Evolutionary conservation across 2,888 invertebrate species (phyloP).

Genomic region (Drosophila neonasuta): DNA sequence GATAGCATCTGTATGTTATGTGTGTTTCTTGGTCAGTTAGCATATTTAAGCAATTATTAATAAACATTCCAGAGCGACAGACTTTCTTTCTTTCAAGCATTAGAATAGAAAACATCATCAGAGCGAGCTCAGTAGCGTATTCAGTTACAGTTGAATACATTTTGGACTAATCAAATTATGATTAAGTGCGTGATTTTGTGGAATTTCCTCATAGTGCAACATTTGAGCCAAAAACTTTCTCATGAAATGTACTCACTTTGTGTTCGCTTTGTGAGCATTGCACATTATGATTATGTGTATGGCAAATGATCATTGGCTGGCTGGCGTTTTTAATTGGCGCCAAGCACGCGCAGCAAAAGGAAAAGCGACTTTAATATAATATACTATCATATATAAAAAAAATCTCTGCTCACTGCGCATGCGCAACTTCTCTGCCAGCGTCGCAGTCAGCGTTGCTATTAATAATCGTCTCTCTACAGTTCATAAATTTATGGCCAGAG

Average conservation of each 20-base stretch:
- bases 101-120: slow-evolving; percentile 6
- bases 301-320: slow-evolving; percentile 42
- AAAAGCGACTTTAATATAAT: slow-evolving; percentile 35
- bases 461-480: slow-evolving; percentile 57
- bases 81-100: slow-evolving; percentile 3
- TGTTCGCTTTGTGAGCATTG: slow-evolving; percentile 40
- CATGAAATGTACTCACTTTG: slow-evolving; percentile 34
- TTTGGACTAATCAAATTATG: slow-evolving; percentile 30
- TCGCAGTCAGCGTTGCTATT: slow-evolving; percentile 18
- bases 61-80: slow-evolving; percentile 5
- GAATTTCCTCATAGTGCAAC: slow-evolving; percentile 21
- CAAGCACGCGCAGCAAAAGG: slow-evolving; percentile 55
- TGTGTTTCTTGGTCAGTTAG: background rate
- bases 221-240: slow-evolving; percentile 47
- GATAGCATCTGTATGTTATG: background rate
- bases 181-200: slow-evolving; percentile 42
- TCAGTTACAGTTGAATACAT: slow-evolving; percentile 13
- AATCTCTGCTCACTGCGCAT: slow-evolving; percentile 46
- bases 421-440: slow-evolving; percentile 40
- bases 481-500: slow-evolving; percentile 56
- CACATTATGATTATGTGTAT: slow-evolving; percentile 33
- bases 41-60: slow-evolving; percentile 3
- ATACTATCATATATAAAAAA: background rate
- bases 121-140: background rate
- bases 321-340: slow-evolving; percentile 52